Evolutionary conservation across 2,888 invertebrate species (phyloP).

Genomic region (Podabrus alpinus): DNA sequence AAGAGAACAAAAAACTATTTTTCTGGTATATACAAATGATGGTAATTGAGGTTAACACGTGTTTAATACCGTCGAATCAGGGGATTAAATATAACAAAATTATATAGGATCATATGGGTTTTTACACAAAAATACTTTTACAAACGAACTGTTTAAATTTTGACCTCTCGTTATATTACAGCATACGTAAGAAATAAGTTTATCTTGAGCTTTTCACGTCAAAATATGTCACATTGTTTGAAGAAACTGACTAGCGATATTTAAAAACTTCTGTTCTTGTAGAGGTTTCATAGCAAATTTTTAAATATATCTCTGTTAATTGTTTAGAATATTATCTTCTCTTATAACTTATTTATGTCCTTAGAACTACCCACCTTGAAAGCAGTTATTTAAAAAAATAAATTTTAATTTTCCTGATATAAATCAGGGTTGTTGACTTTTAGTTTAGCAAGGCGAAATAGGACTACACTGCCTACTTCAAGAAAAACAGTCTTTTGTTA

Average conservation of each 20-base stretch:
- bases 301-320: not conserved
- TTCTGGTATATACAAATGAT: no score
- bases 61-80: no score
- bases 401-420: not conserved
- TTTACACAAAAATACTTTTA: no score
- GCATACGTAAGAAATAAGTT: no score
- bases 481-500: slow-evolving; percentile 22
- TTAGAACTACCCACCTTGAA: not conserved
- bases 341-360: not conserved
- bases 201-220: no score
- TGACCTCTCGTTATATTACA: no score
- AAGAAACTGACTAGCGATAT: not conserved
- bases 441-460: slow-evolving; percentile 16
- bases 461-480: slow-evolving; percentile 15
- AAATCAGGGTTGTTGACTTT: slow-evolving; percentile 22
- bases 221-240: no score
- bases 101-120: no score
- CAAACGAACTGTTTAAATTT: no score
- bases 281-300: not conserved
- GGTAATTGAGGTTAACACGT: no score
- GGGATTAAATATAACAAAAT: no score
- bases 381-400: not conserved
- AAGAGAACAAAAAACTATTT: no score
- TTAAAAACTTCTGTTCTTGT: not conserved
- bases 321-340: not conserved